Conservation (phyloP, 2,797 vertebrate genomes). For the Manis pentadactyla region DNA sequence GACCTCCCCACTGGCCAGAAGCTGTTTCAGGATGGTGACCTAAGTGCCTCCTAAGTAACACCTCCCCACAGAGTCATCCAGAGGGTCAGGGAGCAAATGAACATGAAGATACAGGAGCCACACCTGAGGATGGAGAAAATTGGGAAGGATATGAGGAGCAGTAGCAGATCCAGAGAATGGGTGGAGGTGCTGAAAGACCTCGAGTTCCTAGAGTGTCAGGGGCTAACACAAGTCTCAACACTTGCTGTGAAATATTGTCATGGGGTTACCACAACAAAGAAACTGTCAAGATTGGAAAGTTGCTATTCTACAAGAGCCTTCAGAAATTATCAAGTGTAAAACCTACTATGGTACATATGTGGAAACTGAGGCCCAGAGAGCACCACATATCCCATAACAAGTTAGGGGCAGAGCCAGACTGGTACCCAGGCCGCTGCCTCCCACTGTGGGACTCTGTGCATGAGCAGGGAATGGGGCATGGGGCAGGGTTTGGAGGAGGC, state of each 20-base stretch:
- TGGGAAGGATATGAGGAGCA: too few species aligned
- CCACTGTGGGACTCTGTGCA: not conserved
- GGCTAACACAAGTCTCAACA: not conserved
- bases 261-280: not conserved
- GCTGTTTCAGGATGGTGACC: not conserved
- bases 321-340: not conserved
- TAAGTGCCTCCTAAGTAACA: not conserved
- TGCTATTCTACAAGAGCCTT: not conserved
- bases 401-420: not conserved
- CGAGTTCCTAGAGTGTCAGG: not conserved
- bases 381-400: not conserved
- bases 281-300: not conserved
- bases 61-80: not conserved
- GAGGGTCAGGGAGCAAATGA: not conserved
- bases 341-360: not conserved
- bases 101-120: not conserved
- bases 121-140: not conserved
- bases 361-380: not conserved
- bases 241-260: not conserved
- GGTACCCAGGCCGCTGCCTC: not conserved
- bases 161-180: not conserved
- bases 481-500: not conserved
- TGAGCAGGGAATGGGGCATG: fast-evolving
- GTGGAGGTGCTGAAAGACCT: not conserved
- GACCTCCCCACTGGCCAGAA: not conserved